phyloP scores from a whole-genome alignment of 2,797 vertebrate genomes.

The Tenualosa thibaudeaui region DNA sequence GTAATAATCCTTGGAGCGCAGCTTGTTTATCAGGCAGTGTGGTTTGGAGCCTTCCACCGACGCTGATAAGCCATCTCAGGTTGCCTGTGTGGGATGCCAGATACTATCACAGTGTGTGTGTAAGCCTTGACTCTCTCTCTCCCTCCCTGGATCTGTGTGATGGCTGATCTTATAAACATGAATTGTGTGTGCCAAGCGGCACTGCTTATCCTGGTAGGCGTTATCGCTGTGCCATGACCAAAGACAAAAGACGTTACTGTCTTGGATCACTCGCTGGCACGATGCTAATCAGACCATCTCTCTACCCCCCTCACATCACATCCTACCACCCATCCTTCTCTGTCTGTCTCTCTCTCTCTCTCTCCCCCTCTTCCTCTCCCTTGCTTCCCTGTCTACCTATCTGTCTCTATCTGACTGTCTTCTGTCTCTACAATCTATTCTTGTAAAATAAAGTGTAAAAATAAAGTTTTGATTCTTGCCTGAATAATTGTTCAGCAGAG shows the following conservation, averaged over 20 bases:
- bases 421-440: neutral
- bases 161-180: slow-evolving; percentile 52
- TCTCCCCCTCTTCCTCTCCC: slow-evolving; percentile 28
- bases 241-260: slow-evolving; percentile 71
- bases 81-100: slow-evolving; percentile 61
- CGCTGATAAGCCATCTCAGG: slow-evolving; percentile 59
- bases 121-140: slow-evolving; percentile 42
- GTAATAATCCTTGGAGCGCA: slow-evolving; percentile 5
- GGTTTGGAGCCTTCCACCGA: slow-evolving; percentile 54
- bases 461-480: neutral
- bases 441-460: neutral
- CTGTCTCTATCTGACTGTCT: neutral
- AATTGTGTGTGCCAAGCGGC: slow-evolving; percentile 45
- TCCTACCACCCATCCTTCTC: neutral
- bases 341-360: slow-evolving; percentile 40
- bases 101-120: slow-evolving; percentile 61
- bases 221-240: slow-evolving; percentile 62
- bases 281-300: slow-evolving; percentile 39
- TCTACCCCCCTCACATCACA: slow-evolving; percentile 1
- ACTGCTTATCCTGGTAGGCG: slow-evolving; percentile 43
- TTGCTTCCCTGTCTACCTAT: slow-evolving; percentile 33
- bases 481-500: neutral
- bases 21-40: slow-evolving; percentile 51
- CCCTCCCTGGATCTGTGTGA: slow-evolving; percentile 30
- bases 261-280: slow-evolving; percentile 51